Conservation (phyloP, 1,140 invertebrate species). For the Nomia melanderi region DNA sequence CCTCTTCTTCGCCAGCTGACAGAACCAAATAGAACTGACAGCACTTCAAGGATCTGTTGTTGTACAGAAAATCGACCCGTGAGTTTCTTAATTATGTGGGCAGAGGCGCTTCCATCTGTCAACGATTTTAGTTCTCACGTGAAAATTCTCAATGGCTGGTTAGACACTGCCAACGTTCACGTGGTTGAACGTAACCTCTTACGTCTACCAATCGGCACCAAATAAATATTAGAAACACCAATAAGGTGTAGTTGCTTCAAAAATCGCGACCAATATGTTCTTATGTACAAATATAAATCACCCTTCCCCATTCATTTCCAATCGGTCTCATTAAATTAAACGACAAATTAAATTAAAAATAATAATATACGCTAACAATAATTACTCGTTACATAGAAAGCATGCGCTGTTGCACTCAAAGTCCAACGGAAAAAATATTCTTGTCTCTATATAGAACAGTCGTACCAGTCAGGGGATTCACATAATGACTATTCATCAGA, state of each 20-base stretch:
- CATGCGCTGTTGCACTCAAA: not conserved
- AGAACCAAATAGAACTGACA: constrained; percentile 58
- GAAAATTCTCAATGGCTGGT: constrained; percentile 13
- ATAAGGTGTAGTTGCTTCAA: not conserved
- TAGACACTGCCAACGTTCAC: not conserved
- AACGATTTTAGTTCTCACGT: constrained; percentile 27
- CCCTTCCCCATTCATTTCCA: not conserved
- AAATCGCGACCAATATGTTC: too few species aligned
- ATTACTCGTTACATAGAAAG: not conserved
- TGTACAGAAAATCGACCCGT: constrained; percentile 63
- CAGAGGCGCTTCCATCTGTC: constrained; percentile 44
- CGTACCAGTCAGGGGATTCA: not conserved
- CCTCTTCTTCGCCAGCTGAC: constrained; percentile 63
- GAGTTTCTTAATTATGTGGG: constrained; percentile 23
- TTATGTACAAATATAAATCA: not conserved
- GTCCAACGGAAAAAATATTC: not conserved
- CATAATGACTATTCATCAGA: constrained; percentile 7
- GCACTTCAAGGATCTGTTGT: constrained; percentile 54
- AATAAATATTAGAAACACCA: not conserved
- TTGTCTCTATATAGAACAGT: not conserved
- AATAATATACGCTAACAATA: not conserved
- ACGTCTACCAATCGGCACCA: not conserved
- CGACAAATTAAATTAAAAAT: constrained; percentile 6
- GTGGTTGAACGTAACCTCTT: not conserved
- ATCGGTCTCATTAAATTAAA: not conserved